Conservation (phyloP, 2,113 vertebrate genomes). For the Oreotrochilus melanogaster region DNA sequence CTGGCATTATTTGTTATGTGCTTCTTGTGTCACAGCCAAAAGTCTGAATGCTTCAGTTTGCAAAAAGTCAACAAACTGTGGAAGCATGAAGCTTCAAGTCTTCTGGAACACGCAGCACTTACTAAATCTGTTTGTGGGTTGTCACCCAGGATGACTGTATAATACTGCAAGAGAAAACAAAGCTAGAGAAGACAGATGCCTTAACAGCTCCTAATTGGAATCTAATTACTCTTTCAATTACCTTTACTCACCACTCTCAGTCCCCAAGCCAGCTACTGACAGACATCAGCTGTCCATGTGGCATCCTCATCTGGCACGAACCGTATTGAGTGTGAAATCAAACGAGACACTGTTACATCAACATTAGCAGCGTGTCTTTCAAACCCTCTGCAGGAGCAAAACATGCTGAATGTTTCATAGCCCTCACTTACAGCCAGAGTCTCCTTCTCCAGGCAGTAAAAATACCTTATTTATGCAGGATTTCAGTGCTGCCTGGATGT, state of each 20-base stretch:
- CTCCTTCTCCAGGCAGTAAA: not conserved
- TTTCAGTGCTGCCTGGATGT: not conserved
- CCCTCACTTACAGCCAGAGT: not conserved
- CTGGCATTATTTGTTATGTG: not conserved
- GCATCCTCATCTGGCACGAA: not conserved
- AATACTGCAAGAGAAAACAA: not conserved
- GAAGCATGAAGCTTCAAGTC: not conserved
- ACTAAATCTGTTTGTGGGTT: not conserved
- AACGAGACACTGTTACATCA: not conserved
- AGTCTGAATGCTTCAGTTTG: not conserved
- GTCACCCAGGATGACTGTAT: not conserved
- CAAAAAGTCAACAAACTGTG: not conserved
- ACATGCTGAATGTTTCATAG: not conserved
- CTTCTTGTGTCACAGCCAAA: not conserved
- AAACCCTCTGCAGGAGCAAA: not conserved
- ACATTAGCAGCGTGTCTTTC: not conserved
- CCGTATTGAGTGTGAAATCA: not conserved
- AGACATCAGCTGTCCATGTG: conserved; percentile 8
- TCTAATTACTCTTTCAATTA: conserved; percentile 46
- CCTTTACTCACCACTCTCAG: not conserved
- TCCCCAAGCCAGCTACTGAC: conserved; percentile 28
- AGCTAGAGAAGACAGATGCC: conserved; percentile 21
- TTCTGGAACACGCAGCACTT: not conserved
- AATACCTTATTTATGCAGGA: not conserved
- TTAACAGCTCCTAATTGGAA: conserved; percentile 42